A percentile compares a stretch with the other conserved stretches of the same genome.
Evolutionary conservation across 2,113 vertebrate species (phyloP).

Genomic region (Antigone vipio): DNA sequence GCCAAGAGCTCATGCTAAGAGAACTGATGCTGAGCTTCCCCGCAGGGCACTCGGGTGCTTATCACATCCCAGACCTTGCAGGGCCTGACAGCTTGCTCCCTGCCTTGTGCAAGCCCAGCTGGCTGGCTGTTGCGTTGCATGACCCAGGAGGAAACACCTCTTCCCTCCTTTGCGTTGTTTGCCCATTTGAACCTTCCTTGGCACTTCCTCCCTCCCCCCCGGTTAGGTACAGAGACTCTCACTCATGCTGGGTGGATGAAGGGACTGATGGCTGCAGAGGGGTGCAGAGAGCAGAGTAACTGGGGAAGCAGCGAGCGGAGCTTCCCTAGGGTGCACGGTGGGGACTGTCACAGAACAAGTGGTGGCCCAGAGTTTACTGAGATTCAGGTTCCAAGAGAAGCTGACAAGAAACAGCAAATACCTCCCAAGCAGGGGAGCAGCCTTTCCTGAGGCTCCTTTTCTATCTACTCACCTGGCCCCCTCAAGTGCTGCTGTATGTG

Average conservation of each 20-base stretch:
- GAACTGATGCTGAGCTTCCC: neutral
- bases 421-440: neutral
- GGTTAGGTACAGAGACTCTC: neutral
- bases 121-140: fast-evolving
- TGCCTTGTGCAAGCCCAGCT: neutral
- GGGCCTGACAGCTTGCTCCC: neutral
- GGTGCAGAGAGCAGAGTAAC: neutral
- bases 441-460: neutral
- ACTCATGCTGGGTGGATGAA: neutral
- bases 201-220: neutral
- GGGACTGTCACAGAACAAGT: neutral
- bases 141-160: neutral
- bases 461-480: neutral
- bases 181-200: neutral
- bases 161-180: neutral
- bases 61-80: too few relatives aligned
- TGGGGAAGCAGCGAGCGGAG: neutral
- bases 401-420: neutral
- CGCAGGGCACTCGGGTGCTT: neutral
- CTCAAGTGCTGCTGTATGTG: neutral
- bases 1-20: neutral
- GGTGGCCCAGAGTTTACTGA: neutral
- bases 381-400: neutral
- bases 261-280: neutral
- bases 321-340: neutral